Base-by-base conservation (phyloP, 2,113 vertebrate species). In the Capreolus pygargus region DNA sequence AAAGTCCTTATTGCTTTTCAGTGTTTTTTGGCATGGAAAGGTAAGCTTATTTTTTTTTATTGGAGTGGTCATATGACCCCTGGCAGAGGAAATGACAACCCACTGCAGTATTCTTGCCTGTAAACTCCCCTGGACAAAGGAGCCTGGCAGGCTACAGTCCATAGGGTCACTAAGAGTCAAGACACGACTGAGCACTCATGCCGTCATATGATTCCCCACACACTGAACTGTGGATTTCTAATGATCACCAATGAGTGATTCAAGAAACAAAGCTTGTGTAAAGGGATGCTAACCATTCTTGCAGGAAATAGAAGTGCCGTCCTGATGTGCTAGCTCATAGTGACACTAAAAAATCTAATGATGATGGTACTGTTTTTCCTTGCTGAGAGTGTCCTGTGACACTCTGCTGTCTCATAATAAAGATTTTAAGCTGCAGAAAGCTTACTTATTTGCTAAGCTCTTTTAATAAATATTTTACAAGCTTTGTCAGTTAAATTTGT, bases 401-500 rank as follows among this genome's bases (percentile, higher is more conserved):
- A 60, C 55, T 95, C 61, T 43, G 1, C 39, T 85, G 79, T 82
- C 95, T 90, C 76, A 36, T 94, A 58, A 45, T 89, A 52, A 88
- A 89, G 86, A 74, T 33, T 61, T 28, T 88, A 92, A 92, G 43
- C 55, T 79, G 45, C 25, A 27, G 39, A 91, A 92, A 67, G 28
- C 86, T 95, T 90, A 39, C 43, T 47, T 90, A 36, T 96, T 97
- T 96, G 14, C 52, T 82, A 14, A 86, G 93, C 74, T 85, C 36
- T 95, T 95, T 87, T 92, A 91, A 89, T 97, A 92, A 95, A 91
- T 96, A 93, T 93, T 98, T 98, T 86, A 96, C 33, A 90, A 95
- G 61, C 74, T 97, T 96, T 93, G n/a, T 92, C 88, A 96, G 94
- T 91, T 84, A 70, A 57, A 91, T 92, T 91, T 95, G 64, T 95